phyloP scores from a whole-genome alignment of 2,888 invertebrate species.

The Epinotia bilunana region DNA sequence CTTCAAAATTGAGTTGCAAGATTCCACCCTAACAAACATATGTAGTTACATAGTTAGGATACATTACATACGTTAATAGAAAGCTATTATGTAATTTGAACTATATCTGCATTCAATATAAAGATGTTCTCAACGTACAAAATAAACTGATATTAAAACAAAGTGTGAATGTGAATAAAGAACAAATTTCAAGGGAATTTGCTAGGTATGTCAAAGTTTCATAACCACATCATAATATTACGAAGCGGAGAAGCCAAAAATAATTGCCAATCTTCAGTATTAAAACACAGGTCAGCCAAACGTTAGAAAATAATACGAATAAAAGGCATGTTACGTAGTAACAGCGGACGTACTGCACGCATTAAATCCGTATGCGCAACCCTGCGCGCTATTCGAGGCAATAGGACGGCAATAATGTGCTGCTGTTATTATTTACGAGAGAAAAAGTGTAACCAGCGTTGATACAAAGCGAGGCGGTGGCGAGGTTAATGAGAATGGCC shows the following conservation, averaged over 20 bases:
- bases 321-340: slow-evolving; percentile 32
- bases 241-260: background rate
- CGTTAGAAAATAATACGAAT: slow-evolving; percentile 29
- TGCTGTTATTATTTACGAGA: slow-evolving; percentile 49
- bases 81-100: too few species aligned
- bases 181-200: background rate
- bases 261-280: background rate
- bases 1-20: too few species aligned
- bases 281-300: slow-evolving; percentile 22
- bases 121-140: too few species aligned
- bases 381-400: slow-evolving; percentile 40
- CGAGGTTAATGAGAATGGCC: slow-evolving; percentile 78
- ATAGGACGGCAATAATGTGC: slow-evolving; percentile 45
- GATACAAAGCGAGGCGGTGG: slow-evolving; percentile 63
- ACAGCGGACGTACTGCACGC: slow-evolving; percentile 29
- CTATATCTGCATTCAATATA: too few species aligned
- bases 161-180: background rate
- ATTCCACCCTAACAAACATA: too few species aligned
- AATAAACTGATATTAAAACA: background rate
- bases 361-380: slow-evolving; percentile 42
- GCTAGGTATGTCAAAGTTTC: background rate
- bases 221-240: background rate
- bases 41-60: too few species aligned
- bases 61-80: too few species aligned
- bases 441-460: slow-evolving; percentile 63